Base-by-base conservation (phyloP, 1,140 invertebrate species). In the Musca domestica region DNA sequence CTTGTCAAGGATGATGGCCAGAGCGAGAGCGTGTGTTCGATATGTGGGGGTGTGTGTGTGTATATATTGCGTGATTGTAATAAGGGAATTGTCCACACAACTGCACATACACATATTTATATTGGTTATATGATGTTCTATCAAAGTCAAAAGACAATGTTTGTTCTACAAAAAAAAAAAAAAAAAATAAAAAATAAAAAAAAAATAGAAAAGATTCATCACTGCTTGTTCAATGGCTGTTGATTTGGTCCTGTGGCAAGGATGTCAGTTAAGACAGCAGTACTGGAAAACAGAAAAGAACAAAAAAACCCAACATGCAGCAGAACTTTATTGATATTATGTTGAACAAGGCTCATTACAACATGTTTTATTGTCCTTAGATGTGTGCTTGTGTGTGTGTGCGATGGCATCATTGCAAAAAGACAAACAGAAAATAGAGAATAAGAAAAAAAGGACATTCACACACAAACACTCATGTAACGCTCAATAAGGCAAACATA, bases 301-400 rank as follows among this genome's bases (percentile, higher is more conserved):
- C 25, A 56, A 27, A 56, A 56, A 27, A n/a, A n/a, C n/a, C n/a
- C n/a, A n/a, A n/a, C 22, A 56, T 17, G 6, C 23, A 58, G 23
- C 23, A 58, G 17, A 61, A 61, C 56, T 61, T 61, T 61, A 61
- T 61, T 61, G 56, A 61, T 61, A 41, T 61, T n/a, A 41, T 61
- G 56, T 61, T 61, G 56, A 61, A 61, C 56, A 61, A 61, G 56
- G 56, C 56, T 61, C 56, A 61, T 61, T 61, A 61, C 56, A 61
- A 61, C 56, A 61, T 61, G 27, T 61, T 61, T 61, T 61, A 61
- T 61, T 61, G 27, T 61, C 27, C 27, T 61, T 61, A 6, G n/a
- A 51, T 19, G 25, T 41, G 34, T n/a, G n/a, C n/a, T n/a, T n/a
- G n/a, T n/a, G n/a, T n/a, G n/a, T n/a, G n/a, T n/a, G 5, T 41